Base-by-base conservation (phyloP, 2,888 invertebrate genomes). In the Hetaerina titia region DNA sequence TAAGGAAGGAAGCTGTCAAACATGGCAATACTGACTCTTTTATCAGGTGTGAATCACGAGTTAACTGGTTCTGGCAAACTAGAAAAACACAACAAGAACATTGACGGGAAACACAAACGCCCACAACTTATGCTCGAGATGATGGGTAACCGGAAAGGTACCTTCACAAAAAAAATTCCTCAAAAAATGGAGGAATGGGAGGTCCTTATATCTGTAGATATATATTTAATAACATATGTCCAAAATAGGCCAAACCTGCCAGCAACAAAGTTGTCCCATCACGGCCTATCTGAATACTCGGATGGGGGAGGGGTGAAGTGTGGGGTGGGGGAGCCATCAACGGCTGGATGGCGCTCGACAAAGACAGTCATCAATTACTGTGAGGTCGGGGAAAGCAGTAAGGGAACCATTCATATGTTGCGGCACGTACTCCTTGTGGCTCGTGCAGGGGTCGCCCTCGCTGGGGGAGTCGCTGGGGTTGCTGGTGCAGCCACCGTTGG, bases 371-470 rank as follows among this genome's bases (percentile, higher is more conserved):
- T 81, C 81, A 31, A 58, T 89, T 89, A 89, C 89, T 57, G 60
- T 92, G 69, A 69, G 92, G 92, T 92, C 56, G 64, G 69, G 69
- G 74, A 64, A 56, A 69, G 64, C 56, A 56, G 8, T 31, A 31
- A 81, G 31, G 81, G 15, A 81, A 81, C 64, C 64, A 92, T 92
- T 92, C 92, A 92, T 92, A 92, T 92, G 92, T 92, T 92, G 92
- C 92, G 92, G 92, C 64, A 92, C 92, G 92, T 92, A 92, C 92
- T 92, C 92, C 92, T 95, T 60, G 89, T 95, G 60, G 94, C 89
- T 89, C 58, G 60, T 57, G 89, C 57, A 22, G 89, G 89, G 15
- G 92, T 45, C 60, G 92, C 95, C 64, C 89, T 88, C 7, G 95
- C 95, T n/a, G 95, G 95, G 89, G 88, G 60, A 17, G 95, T 89